These are phyloP conservation scores for Meta bourneti DNA, from an alignment of 2,888 invertebrate genomes.

Conservation along the genomic window DNA sequence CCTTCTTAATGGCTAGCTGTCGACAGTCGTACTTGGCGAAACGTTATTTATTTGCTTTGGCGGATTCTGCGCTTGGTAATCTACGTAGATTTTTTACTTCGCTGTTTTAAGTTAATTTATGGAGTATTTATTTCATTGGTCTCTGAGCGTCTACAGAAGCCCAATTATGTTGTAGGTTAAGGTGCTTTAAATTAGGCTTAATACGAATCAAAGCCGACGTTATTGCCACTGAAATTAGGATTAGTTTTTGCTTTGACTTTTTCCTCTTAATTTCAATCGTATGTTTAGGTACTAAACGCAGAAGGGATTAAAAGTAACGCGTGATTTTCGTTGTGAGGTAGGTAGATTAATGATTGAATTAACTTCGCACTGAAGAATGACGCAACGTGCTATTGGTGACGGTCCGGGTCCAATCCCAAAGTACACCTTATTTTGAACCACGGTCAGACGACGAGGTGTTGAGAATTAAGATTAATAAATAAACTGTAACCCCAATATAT, in stretches of 20 bases:
- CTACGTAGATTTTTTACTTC: conserved; percentile 7
- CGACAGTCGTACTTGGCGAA: conserved; percentile 3
- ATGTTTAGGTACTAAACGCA: background rate
- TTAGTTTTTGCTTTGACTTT: background rate
- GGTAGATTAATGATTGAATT: no score
- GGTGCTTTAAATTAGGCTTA: conserved; percentile 7
- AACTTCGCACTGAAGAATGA: no score
- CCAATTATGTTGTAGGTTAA: background rate
- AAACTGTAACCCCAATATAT: no score
- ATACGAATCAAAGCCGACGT: background rate
- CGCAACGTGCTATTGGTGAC: no score
- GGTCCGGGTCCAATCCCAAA: no score
- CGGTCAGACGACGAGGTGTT: no score
- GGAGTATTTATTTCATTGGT: conserved; percentile 3
- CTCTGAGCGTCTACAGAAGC: background rate
- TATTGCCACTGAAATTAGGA: background rate
- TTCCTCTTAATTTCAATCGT: background rate
- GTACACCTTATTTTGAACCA: no score
- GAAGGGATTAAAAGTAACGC: no score
- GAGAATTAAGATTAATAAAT: no score
- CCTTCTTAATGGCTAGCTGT: conserved; percentile 26
- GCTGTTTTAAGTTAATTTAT: background rate
- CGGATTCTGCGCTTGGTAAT: conserved; percentile 3
- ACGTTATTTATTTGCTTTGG: conserved; percentile 17
- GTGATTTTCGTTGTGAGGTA: no score